Evolutionary conservation across 2,113 vertebrate species (phyloP).

Genomic region (Melanostigma gelatinosum): DNA sequence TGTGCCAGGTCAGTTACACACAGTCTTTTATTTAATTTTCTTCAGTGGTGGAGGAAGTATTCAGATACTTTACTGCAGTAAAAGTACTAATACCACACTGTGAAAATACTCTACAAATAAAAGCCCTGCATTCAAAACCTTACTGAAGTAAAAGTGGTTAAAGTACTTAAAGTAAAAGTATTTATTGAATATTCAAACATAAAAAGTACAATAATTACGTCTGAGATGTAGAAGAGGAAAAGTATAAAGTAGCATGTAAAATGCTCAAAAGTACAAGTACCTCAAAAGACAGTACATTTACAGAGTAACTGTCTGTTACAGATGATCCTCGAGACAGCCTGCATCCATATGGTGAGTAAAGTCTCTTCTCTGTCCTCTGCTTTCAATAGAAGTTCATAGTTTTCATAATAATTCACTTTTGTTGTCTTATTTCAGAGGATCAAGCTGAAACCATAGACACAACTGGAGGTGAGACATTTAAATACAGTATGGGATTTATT

Average conservation of each 20-base stretch:
- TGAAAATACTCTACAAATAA: neutral
- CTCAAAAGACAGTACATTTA: neutral
- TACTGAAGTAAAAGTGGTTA: too few relatives aligned
- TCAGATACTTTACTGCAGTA: neutral
- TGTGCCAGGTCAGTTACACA: constrained; percentile 60
- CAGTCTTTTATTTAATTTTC: neutral
- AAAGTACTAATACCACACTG: neutral
- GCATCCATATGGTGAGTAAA: constrained; percentile 37
- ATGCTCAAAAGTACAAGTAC: neutral
- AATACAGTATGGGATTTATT: too few relatives aligned
- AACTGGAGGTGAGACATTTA: constrained; percentile 62
- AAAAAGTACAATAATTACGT: neutral
- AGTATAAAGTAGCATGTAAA: neutral
- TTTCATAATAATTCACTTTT: neutral
- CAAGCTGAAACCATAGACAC: constrained; percentile 57
- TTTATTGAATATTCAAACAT: too few relatives aligned
- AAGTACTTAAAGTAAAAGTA: too few relatives aligned
- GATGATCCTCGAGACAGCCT: constrained; percentile 44
- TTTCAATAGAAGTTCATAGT: fast-evolving
- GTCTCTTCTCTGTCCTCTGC: neutral
- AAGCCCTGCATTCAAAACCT: too few relatives aligned
- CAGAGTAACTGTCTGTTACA: neutral
- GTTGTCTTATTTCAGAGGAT: constrained; percentile 31
- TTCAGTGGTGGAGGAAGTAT: neutral
- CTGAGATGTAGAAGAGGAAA: neutral